These are phyloP conservation scores for Monopis laevigella DNA, from an alignment of 2,888 invertebrate genomes.

Conservation along the genomic window DNA sequence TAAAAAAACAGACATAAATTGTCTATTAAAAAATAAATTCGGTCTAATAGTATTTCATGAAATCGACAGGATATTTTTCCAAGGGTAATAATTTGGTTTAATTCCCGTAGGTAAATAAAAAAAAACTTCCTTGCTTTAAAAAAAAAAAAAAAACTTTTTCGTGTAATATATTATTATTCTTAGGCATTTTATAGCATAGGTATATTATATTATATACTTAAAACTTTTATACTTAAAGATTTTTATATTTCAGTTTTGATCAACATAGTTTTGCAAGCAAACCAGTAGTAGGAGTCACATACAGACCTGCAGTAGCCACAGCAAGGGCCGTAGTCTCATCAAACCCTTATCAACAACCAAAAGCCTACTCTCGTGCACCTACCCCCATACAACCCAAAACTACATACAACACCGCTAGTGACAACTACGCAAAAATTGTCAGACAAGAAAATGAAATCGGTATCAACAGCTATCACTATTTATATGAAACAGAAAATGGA, in stretches of 20 bases:
- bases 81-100: no score
- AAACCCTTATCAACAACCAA: constrained; percentile 19
- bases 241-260: constrained; percentile 26
- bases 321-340: constrained; percentile 18
- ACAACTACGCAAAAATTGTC: constrained; percentile 56
- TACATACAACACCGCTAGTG: neutral
- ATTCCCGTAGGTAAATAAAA: no score
- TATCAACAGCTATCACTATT: constrained; percentile 66
- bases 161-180: neutral
- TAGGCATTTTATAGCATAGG: neutral
- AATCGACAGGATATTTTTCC: no score
- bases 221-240: no score
- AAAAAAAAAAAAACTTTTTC: neutral
- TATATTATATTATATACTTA: no score
- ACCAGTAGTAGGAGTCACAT: constrained; percentile 27
- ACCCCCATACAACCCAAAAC: constrained; percentile 22
- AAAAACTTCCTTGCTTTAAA: no score
- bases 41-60: no score
- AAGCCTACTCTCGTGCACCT: constrained; percentile 21
- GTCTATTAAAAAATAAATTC: no score
- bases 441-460: constrained; percentile 59
- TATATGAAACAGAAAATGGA: constrained; percentile 72
- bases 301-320: constrained; percentile 28
- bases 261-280: constrained; percentile 25
- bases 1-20: no score